phyloP scores from a whole-genome alignment of 2,888 invertebrate species.

The Amphimallon solstitiale region DNA sequence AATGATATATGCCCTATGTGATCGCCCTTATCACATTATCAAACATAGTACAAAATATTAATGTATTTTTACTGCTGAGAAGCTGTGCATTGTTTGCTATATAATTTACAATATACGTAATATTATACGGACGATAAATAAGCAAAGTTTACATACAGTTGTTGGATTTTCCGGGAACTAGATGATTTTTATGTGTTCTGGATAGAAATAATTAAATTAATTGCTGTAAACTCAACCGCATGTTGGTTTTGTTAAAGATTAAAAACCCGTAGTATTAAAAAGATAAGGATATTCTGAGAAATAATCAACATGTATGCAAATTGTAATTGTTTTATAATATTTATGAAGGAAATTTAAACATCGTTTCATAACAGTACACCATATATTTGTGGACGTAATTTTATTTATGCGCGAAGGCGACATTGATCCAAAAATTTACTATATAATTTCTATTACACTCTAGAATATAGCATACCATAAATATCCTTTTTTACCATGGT shows the following conservation, averaged over 20 bases:
- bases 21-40: no score
- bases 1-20: no score
- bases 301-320: no score
- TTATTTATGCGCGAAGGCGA: neutral
- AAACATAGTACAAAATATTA: no score
- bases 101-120: no score
- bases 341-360: neutral
- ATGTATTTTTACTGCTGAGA: no score
- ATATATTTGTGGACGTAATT: neutral
- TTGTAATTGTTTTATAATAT: conserved; percentile 1
- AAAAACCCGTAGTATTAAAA: neutral
- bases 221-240: conserved; percentile 24
- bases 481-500: neutral
- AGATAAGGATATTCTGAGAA: conserved; percentile 20
- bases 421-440: neutral
- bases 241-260: conserved; percentile 16
- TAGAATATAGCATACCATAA: neutral
- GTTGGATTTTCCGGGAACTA: neutral
- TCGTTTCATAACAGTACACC: neutral
- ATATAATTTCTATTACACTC: neutral
- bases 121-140: no score
- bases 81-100: no score
- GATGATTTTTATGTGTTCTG: no score
- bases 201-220: conserved; percentile 10
- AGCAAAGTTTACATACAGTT: neutral